Base-by-base conservation (phyloP, 2,888 invertebrate species). In the Melieria crassipennis region DNA sequence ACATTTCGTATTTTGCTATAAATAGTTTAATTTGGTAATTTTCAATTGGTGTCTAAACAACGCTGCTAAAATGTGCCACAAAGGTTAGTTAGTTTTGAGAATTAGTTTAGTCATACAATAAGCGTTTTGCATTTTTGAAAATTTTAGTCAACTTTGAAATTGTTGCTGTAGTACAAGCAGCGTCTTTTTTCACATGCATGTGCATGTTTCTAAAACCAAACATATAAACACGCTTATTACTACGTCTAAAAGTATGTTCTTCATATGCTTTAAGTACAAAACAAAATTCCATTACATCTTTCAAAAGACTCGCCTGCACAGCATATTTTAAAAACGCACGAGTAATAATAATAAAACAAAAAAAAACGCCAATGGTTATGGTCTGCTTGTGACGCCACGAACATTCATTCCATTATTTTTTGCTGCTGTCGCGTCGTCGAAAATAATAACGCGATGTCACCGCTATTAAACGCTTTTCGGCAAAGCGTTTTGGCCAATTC, bases 401-500 rank as follows among this genome's bases (percentile, higher is more conserved):
- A 30, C 30, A 30, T 30, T 30, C n/a, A 10, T 7, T n/a, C 11
- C 16, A 30, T 73, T 76, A 81, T 66, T 82, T 82, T 52, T 83
- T 80, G 70, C 82, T 83, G 75, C 83, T 84, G 45, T 81, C 80
- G 72, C 80, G 81, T 58, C 82, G 82, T 4, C 76, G 78, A 71
- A 83, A 74, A 73, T 81, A 81, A 58, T 80, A 78, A 16, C 77
- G 79, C 42, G 81, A 79, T 48, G 81, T 83, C 75, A 82, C 82
- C 77, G 81, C 79, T 77, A 82, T 69, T 58, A 83, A 78, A 76
- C 80, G 79, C 78, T 80, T 79, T 72, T 83, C 84, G 76, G 78
- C 78, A 75, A 81, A 84, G 81, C 84, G 83, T 79, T 73, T 81
- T 46, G 81, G 81, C 84, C 83, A 83, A 68, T 80, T 91, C 94